Base-by-base conservation (phyloP, 1,140 invertebrate genomes). In the Zaprionus inermis region DNA sequence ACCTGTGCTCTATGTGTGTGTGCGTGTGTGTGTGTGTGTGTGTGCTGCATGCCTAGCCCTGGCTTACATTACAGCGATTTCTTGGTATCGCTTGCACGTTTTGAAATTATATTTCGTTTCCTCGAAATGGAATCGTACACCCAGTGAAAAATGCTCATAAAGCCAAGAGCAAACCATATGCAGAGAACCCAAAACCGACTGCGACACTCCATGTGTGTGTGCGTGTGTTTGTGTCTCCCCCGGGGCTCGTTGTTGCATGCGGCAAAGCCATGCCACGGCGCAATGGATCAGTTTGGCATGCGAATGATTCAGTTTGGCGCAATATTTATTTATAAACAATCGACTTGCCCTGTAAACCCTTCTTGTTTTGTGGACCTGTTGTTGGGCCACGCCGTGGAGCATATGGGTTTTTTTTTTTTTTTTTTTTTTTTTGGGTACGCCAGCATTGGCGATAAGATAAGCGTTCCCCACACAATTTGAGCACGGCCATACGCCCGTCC, bases 291-390 rank as follows among this genome's bases (percentile, higher is more conserved):
- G 24, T 54, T 30, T 3, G 24, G 24, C 22, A 28, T 54, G 24
- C 51, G 30, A 16, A 56, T 56, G 54, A 56, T 56, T 34, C 54
- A 56, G n/a, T 56, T 16, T 2, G 16, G 38, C 59, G 44, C 20
- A 68, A 58, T 78, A 69, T 82, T 79, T 82, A 86, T 86, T 81
- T 81, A 86, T 81, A 81, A 86, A 85, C 74, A 72, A 72, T 72
- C 55, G 46, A 71, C n/a, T 32, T 32, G 5, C 24, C 24, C 24
- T 14, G 38, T 16, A 44, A 16, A 12, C 44, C 18, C 16, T 22
- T 49, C 2, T 32, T 10, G 16, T 9, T 22, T 20, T 49, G 44
- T 30, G 46, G 46, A 52, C 60, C 46, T 64, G 60, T 52, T 51
- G 44, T 49, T 49, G 44, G 44, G 44, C 44, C 44, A 44, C 18